Evolutionary conservation across 2,113 vertebrate genomes (phyloP), one percentile per base, ranked within the genome.

Genomic region (Emydura subglobosa): DNA sequence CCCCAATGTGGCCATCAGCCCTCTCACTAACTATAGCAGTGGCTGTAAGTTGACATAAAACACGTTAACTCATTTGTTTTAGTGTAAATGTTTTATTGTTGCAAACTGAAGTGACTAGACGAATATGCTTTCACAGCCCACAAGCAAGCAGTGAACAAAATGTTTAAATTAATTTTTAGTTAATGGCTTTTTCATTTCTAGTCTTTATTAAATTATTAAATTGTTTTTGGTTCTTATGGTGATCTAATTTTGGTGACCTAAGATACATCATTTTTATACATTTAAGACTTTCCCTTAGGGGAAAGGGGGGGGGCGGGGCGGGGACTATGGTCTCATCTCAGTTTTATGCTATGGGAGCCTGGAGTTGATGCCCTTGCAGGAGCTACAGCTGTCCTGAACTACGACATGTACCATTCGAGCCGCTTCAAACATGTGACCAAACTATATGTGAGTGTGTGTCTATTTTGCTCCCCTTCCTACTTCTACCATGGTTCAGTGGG

Each of bases 211-310:
- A 86, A 83, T 86, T 86, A n/a, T n/a, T n/a, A n/a, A n/a, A n/a
- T n/a, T n/a, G 57, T 84, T 59, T n/a, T 50, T 72, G 86, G 83
- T 79, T 90, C 88, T 59, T 59, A 29, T 47, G 83, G 74, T 27
- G 24, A 79, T 81, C 65, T 72, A 19, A 90, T 44, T 12, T 91
- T 51, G 0, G 1, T 34, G n/a, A 86, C 74, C 91, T 92, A 39
- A 39, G 39, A 39, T 39, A 3, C 39, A 39, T 39, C 39, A 13
- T 31, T 61, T 21, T 84, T 65, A 10, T 72, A 22, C 39, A 21
- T 44, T 16, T 84, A 49, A n/a, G 92, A 61, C 5, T 78, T 93
- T 79, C 79, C 78, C 78, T 39, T 90, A 29, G 57, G 57, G 27
- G 27, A 87, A 85, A 3, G 34, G 47, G 47, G 6, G 8, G 47